Conservation (phyloP, 2,888 invertebrate species). For the Blomia tropicalis region DNA sequence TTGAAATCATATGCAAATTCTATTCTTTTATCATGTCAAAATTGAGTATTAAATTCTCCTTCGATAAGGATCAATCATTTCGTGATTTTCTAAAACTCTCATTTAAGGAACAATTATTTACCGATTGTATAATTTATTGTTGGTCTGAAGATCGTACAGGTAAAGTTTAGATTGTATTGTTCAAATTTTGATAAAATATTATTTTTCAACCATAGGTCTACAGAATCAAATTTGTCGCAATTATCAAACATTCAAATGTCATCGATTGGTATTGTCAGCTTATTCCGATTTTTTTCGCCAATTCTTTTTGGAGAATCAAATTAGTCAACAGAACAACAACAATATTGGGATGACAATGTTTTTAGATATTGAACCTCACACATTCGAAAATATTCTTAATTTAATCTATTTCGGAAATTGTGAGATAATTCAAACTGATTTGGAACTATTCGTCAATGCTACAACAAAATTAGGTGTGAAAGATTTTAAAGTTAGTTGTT, state of each 20-base stretch:
- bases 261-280: conserved; percentile 1
- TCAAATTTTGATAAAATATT: background rate
- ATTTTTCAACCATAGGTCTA: no score
- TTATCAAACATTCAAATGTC: background rate
- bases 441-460: background rate
- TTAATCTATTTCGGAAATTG: background rate
- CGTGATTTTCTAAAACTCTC: background rate
- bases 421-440: background rate
- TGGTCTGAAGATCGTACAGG: conserved; percentile 7
- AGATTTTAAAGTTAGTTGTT: background rate
- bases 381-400: background rate
- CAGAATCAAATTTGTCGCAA: background rate
- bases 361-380: background rate
- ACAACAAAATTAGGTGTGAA: background rate
- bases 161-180: background rate
- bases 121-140: conserved; percentile 6
- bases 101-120: background rate
- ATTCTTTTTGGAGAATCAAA: background rate
- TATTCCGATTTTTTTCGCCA: conserved; percentile 12
- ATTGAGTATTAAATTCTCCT: background rate
- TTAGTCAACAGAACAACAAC: background rate
- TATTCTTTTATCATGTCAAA: background rate
- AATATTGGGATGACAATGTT: background rate
- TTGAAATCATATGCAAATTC: no score
- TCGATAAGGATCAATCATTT: background rate